Conservation (phyloP, 1,140 invertebrate genomes). For the Danaus melanippus region DNA sequence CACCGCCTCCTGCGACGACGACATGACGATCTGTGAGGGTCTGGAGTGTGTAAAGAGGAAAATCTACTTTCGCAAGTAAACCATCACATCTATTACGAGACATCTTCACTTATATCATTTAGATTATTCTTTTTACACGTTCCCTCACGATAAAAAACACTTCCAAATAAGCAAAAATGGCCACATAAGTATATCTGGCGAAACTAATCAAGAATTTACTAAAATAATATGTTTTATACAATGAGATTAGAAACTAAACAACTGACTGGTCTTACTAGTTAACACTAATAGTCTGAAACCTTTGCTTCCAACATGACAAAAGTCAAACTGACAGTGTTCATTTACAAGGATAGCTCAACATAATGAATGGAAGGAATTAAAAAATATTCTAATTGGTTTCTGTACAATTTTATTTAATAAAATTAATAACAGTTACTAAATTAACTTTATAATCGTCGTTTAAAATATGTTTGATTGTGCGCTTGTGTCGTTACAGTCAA, state of each 20-base stretch:
- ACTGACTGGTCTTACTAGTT: constrained; percentile 34
- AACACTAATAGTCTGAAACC: too few species aligned
- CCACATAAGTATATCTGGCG: constrained; percentile 44
- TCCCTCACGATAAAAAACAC: constrained; percentile 25
- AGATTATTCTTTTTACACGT: constrained; percentile 27
- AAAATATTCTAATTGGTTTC: too few species aligned
- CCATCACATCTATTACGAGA: constrained; percentile 73
- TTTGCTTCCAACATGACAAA: constrained; percentile 68
- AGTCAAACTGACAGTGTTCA: constrained; percentile 43
- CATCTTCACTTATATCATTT: constrained; percentile 58
- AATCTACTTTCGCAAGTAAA: constrained; percentile 88
- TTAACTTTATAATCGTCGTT: too few species aligned
- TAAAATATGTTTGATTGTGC: too few species aligned
- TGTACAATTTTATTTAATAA: too few species aligned
- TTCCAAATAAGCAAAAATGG: constrained; percentile 29
- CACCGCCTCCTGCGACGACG: constrained; percentile 95
- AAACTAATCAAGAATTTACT: constrained; percentile 32
- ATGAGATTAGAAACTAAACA: constrained; percentile 41
- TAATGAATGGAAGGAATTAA: too few species aligned
- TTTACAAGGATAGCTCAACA: too few species aligned
- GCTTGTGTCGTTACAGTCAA: too few species aligned
- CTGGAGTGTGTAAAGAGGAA: constrained; percentile 92
- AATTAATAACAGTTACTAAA: too few species aligned
- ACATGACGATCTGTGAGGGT: constrained; percentile 93
- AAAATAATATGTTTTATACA: constrained; percentile 27